phyloP scores from a whole-genome alignment of 53 echinoderm and acorn worm genomes.

The Holothuria leucospilota region DNA sequence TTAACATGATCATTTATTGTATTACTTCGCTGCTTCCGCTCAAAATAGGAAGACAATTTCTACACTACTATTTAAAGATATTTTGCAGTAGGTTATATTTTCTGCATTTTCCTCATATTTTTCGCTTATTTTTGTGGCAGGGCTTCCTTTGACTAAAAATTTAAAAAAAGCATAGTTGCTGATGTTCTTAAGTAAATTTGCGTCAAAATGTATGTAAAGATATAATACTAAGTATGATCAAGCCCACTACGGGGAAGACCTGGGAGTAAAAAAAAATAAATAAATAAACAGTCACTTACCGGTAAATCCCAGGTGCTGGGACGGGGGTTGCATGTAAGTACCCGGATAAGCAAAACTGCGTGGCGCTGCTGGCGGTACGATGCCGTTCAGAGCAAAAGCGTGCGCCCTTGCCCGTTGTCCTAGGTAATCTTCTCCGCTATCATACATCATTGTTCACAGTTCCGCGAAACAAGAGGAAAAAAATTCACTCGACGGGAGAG shows the following conservation, averaged over 20 bases:
- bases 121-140: too few species aligned
- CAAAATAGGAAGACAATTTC: too few species aligned
- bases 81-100: too few species aligned
- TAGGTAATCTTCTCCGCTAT: slow-evolving; percentile 93
- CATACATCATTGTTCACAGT: slow-evolving; percentile 90
- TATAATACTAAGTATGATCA: too few species aligned
- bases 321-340: slow-evolving; percentile 92
- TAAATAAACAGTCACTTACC: slow-evolving; percentile 58
- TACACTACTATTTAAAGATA: too few species aligned
- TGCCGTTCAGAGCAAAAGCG: slow-evolving; percentile 97
- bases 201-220: too few species aligned
- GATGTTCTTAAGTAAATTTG: too few species aligned
- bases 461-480: slow-evolving; percentile 43
- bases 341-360: slow-evolving; percentile 95
- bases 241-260: not conserved
- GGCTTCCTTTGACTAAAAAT: too few species aligned
- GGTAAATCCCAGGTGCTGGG: slow-evolving; percentile 88
- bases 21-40: too few species aligned
- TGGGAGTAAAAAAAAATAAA: not conserved
- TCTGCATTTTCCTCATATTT: too few species aligned
- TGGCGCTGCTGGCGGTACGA: slow-evolving; percentile 95
- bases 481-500: slow-evolving; percentile 48
- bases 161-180: too few species aligned
- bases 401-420: slow-evolving; percentile 95
- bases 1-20: too few species aligned